phyloP scores from a whole-genome alignment of 2,888 invertebrate genomes.

The Erannis defoliaria region DNA sequence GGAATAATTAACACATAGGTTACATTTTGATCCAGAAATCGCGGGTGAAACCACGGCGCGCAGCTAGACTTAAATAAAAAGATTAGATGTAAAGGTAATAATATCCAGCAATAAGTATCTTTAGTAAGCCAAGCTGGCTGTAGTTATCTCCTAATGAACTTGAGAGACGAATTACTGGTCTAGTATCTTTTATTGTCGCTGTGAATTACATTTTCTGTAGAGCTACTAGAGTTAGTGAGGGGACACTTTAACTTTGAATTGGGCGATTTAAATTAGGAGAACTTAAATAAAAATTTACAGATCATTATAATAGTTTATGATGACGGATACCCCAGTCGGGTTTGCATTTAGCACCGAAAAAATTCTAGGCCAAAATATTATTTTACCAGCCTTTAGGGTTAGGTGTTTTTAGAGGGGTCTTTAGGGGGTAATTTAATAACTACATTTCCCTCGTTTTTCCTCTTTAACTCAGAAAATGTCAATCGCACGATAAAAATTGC shows the following conservation, averaged over 20 bases:
- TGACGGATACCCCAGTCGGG: too few species aligned
- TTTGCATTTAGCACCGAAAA: too few species aligned
- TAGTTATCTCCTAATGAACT: conserved; percentile 71
- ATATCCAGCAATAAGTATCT: background rate
- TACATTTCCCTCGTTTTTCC: too few species aligned
- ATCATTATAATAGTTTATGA: too few species aligned
- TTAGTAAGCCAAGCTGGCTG: background rate
- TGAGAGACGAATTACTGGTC: conserved; percentile 57
- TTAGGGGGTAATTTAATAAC: too few species aligned
- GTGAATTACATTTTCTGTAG: conserved; percentile 66
- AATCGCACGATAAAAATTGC: too few species aligned
- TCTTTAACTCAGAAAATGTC: too few species aligned
- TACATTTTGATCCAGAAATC: too few species aligned
- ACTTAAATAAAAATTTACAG: background rate
- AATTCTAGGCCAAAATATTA: too few species aligned
- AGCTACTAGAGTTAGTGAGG: conserved; percentile 51
- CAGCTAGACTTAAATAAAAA: background rate
- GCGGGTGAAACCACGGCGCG: background rate
- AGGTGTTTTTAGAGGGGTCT: too few species aligned
- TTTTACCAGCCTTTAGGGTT: too few species aligned
- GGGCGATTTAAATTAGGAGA: background rate
- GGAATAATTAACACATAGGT: too few species aligned
- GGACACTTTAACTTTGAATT: background rate
- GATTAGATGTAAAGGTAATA: background rate
- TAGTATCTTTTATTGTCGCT: conserved; percentile 67